Percentiles rank a stretch among this genome's conserved stretches.
phyloP scores from a whole-genome alignment of 2,797 vertebrate species.

The Sebastiscus albofasciatus region DNA sequence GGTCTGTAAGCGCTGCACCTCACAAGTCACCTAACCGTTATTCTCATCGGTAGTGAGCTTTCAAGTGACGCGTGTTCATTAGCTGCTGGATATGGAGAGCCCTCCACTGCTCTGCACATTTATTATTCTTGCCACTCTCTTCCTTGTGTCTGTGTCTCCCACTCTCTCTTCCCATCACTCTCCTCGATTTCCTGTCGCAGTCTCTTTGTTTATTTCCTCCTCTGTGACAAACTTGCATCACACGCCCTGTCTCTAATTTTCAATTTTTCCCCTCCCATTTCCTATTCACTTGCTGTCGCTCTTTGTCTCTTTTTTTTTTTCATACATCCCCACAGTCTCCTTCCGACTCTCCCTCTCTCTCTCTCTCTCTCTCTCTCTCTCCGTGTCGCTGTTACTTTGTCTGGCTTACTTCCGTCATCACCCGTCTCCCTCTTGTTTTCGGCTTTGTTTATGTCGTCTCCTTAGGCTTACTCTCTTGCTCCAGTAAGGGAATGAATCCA shows the following conservation, averaged over 20 bases:
- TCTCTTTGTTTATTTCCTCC: conserved; percentile 56
- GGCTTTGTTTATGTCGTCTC: conserved; percentile 50
- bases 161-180: conserved; percentile 45
- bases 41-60: conserved; percentile 31
- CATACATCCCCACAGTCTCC: conserved; percentile 11
- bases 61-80: conserved; percentile 43
- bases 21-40: conserved; percentile 14
- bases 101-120: conserved; percentile 18
- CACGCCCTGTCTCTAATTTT: conserved; percentile 54
- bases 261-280: conserved; percentile 30
- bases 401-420: conserved; percentile 56
- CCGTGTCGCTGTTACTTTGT: conserved; percentile 49
- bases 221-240: conserved; percentile 63
- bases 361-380: background rate
- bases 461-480: conserved; percentile 39
- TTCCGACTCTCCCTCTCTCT: conserved; percentile 1
- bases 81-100: conserved; percentile 17
- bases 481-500: conserved; percentile 46
- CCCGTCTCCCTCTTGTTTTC: conserved; percentile 52
- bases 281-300: conserved; percentile 29
- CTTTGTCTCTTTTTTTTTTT: conserved; percentile 25
- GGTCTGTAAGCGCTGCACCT: background rate
- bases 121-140: conserved; percentile 48
- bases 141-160: conserved; percentile 24
- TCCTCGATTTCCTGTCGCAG: conserved; percentile 39